phyloP scores from a whole-genome alignment of 2,113 vertebrate genomes.

The Silurus asotus region DNA sequence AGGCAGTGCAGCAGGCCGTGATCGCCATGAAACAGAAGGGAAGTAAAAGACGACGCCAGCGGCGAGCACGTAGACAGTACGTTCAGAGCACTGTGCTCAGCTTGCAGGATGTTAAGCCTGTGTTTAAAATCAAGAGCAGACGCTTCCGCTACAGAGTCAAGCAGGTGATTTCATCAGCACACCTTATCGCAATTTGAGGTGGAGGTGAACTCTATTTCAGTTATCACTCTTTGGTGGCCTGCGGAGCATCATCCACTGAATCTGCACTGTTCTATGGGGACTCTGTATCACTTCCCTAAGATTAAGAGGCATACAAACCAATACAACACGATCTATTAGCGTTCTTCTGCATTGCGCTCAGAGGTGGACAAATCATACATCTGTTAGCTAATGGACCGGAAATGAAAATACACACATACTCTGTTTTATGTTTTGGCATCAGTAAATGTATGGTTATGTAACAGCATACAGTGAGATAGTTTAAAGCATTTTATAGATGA shows the following conservation, averaged over 20 bases:
- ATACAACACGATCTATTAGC: not conserved
- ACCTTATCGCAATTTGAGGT: not conserved
- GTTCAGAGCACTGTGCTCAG: conserved; percentile 18
- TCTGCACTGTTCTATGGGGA: not conserved
- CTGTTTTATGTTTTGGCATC: too few species aligned
- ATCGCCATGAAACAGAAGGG: not conserved
- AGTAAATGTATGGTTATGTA: not conserved
- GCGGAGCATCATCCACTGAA: not conserved
- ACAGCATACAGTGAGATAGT: not conserved
- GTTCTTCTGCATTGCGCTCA: not conserved
- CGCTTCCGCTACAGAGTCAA: conserved; percentile 4
- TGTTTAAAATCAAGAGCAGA: conserved; percentile 1
- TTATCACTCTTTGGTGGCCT: conserved; percentile 4
- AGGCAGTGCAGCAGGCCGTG: not conserved
- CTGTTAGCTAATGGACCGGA: not conserved
- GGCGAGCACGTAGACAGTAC: conserved; percentile 1
- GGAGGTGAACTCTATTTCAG: not conserved
- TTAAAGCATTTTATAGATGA: not conserved
- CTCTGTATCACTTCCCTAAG: not conserved
- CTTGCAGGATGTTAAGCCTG: conserved; percentile 12
- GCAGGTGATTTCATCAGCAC: conserved; percentile 21
- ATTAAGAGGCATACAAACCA: not conserved
- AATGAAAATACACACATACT: too few species aligned
- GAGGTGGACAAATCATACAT: conserved; percentile 7
- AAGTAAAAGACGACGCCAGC: not conserved